Percentiles rank a stretch among this genome's conserved stretches.
phyloP scores from a whole-genome alignment of 2,888 invertebrate species.

The Germaria angustata region DNA sequence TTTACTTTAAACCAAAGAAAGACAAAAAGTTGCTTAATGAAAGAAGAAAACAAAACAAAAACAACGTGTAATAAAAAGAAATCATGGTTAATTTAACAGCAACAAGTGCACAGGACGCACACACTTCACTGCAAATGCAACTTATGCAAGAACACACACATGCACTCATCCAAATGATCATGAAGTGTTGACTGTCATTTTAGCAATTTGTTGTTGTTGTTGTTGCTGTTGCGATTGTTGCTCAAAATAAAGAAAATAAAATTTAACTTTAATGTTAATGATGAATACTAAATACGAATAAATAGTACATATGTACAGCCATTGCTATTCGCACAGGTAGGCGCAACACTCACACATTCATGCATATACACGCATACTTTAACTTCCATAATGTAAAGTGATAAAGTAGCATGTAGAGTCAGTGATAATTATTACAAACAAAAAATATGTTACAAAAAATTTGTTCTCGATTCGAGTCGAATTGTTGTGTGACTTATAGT shows the following conservation, averaged over 20 bases:
- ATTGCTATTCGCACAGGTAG: not conserved
- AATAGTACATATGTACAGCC: not conserved
- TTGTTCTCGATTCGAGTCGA: not conserved
- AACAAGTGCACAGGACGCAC: slow-evolving; percentile 51
- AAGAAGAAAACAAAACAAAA: slow-evolving; percentile 5
- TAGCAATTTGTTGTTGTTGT: slow-evolving; percentile 14
- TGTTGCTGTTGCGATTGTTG: slow-evolving; percentile 1
- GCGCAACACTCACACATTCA: not conserved
- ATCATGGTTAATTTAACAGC: slow-evolving; percentile 55
- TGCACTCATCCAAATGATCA: not conserved
- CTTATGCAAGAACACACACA: slow-evolving; percentile 21
- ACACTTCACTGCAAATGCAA: slow-evolving; percentile 34
- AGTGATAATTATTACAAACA: slow-evolving; percentile 17
- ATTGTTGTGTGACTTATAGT: no score
- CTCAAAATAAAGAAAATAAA: slow-evolving; percentile 5
- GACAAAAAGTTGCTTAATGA: not conserved
- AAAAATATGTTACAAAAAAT: not conserved
- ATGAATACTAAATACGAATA: slow-evolving; percentile 34
- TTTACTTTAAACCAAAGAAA: slow-evolving; percentile 30
- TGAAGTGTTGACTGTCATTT: slow-evolving; percentile 42
- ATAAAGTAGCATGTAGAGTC: slow-evolving; percentile 23
- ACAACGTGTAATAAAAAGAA: slow-evolving; percentile 40
- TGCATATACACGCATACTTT: not conserved
- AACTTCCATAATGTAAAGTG: slow-evolving; percentile 32
- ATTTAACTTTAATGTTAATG: slow-evolving; percentile 47